Evolutionary conservation across 2,888 invertebrate species (phyloP), one percentile per base, ranked within the genome.

Genomic region (Aromia moschata): DNA sequence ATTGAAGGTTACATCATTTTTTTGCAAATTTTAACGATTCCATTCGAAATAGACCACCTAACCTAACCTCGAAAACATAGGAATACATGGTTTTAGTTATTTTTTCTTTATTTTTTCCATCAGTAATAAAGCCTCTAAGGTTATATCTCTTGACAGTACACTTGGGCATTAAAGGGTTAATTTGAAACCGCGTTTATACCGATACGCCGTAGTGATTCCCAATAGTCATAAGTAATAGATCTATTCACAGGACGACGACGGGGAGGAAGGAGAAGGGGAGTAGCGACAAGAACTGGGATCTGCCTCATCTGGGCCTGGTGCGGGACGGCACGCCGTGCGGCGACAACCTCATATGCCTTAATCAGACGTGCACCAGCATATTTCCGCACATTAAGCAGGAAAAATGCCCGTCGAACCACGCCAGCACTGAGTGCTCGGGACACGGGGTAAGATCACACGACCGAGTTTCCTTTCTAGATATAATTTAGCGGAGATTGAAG

Each of bases 251-350:
- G 80, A 88, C 92, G 25, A 91, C 91, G 7, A 89, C 87, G 60
- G 92, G 91, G 3, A 85, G 87, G 46, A 85, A 86, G 33, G 85
- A 86, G 56, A 85, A 86, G 53, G n/a, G n/a, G n/a, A 76, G 82
- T 58, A 43, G 58, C 20, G 56, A 31, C 11, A 49, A 54, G 12
- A 25, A 49, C 17, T 54, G 56, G 11, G 81, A 84, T 40, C 89
- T 90, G 73, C 86, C 88, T 10, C 89, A 89, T n/a, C 85, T 93
- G 76, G 97, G 96, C 1, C 84, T 98, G 73, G 96, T 97, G 56
- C 86, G 89, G 70, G 96, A 98, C 81, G 98, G 98, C 15, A 96
- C 97, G 11, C 92, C 93, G 36, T 98, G 98, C 82, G 96, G 94
- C 5, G 91, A 93, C 77, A 91, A 93, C 83, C 86, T 92, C 82